phyloP scores from a whole-genome alignment of 2,113 vertebrate species.

The Chlamydotis undulata region DNA sequence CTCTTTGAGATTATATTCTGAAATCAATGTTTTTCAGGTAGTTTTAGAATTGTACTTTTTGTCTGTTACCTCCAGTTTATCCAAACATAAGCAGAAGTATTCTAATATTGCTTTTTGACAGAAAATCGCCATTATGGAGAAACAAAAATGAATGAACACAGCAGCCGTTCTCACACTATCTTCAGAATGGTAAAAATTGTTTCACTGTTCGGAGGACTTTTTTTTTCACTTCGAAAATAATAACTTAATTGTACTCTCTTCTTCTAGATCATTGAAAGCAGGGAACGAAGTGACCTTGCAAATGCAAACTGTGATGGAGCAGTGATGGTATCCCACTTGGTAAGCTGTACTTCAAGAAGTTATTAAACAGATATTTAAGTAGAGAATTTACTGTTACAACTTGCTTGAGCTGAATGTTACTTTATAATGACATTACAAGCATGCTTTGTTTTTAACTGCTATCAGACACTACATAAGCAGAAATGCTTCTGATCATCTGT shows the following conservation, averaged over 20 bases:
- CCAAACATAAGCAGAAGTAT: background rate
- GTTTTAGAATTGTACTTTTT: background rate
- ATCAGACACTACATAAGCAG: background rate
- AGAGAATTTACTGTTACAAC: background rate
- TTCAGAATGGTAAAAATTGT: conserved; percentile 89
- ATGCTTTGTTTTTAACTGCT: background rate
- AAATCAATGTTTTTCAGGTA: background rate
- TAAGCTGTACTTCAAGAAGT: conserved; percentile 56
- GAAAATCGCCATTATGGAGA: conserved; percentile 93
- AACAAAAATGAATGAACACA: conserved; percentile 96
- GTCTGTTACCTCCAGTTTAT: background rate
- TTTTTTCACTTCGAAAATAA: background rate
- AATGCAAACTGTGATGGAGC: conserved; percentile 86
- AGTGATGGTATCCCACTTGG: conserved; percentile 95
- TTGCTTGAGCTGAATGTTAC: background rate
- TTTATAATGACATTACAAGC: background rate
- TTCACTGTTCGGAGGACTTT: background rate
- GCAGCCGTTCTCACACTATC: conserved; percentile 95
- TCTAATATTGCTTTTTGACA: conserved; percentile 54
- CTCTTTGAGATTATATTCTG: background rate
- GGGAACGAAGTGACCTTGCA: conserved; percentile 84
- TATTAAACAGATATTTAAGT: background rate
- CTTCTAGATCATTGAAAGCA: conserved; percentile 91
- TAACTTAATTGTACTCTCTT: background rate
- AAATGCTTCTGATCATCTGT: background rate